phyloP scores from a whole-genome alignment of 2,113 vertebrate species.

The Xerus inauris region DNA sequence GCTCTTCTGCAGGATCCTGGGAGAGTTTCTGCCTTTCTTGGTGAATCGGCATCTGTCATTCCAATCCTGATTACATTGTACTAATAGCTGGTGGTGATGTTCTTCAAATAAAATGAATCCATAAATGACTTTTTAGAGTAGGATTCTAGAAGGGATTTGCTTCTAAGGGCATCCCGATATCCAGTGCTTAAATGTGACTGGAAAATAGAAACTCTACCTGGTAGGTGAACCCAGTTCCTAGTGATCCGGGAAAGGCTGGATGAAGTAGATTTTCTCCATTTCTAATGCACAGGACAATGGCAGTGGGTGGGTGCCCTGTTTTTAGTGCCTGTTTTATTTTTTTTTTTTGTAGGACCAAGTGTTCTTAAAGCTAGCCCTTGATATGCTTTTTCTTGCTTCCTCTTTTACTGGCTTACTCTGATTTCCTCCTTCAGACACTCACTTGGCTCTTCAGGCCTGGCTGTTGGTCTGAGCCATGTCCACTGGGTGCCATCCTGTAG shows the following conservation, averaged over 20 bases:
- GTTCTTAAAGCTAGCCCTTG: background rate
- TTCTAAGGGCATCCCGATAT: background rate
- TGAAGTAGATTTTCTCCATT: background rate
- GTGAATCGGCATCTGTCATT: background rate
- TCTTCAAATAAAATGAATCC: background rate
- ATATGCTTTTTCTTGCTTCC: background rate
- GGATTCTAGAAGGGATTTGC: background rate
- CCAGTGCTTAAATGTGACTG: constrained; percentile 1
- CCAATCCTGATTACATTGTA: background rate
- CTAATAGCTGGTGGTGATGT: background rate
- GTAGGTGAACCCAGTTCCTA: background rate
- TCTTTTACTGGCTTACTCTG: background rate
- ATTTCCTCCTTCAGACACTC: background rate
- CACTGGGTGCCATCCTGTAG: background rate
- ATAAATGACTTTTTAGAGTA: background rate
- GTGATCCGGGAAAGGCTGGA: background rate
- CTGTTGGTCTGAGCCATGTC: background rate
- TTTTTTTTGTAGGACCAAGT: background rate
- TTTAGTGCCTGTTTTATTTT: background rate
- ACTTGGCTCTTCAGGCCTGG: background rate
- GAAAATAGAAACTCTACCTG: background rate
- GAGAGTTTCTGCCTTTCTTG: constrained; percentile 39
- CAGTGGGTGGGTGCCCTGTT: background rate
- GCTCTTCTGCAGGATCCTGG: background rate
- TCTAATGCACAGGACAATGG: background rate